Conservation (phyloP, 92 coral and sea anemone genomes). For the Phenganax marumi region DNA sequence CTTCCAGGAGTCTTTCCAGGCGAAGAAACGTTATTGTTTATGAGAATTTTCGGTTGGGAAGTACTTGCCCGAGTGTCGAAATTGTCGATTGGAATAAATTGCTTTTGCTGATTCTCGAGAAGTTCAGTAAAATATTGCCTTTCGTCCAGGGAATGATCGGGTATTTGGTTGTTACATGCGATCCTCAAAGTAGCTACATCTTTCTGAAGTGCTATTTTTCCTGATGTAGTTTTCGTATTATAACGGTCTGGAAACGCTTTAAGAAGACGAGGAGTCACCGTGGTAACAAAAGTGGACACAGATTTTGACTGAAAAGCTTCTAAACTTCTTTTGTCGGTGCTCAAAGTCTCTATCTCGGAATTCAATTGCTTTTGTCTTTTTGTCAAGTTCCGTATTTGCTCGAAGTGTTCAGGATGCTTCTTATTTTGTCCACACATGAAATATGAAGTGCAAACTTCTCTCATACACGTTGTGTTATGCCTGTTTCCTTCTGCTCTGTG, state of each 20-base stretch:
- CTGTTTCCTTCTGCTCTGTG: constrained; percentile 11
- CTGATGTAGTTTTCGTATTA: not conserved
- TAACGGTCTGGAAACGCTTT: constrained; percentile 46
- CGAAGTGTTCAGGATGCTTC: constrained; percentile 51
- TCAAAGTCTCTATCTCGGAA: constrained; percentile 37
- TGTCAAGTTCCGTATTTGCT: constrained; percentile 36
- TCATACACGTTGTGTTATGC: constrained; percentile 1
- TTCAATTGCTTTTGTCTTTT: constrained; percentile 38
- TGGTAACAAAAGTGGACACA: constrained; percentile 46
- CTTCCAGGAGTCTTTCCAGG: not conserved
- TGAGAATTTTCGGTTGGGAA: not conserved
- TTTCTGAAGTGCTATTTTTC: constrained; percentile 45
- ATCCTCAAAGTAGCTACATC: constrained; percentile 52
- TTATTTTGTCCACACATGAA: constrained; percentile 33
- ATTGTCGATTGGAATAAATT: not conserved
- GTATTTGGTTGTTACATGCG: constrained; percentile 51
- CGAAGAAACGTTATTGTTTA: constrained; percentile 1
- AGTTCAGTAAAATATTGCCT: not conserved
- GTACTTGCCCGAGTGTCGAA: not conserved
- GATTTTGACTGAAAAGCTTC: constrained; percentile 54
- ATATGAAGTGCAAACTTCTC: not conserved
- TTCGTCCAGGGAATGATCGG: not conserved
- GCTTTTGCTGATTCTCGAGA: not conserved
- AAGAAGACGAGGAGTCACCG: constrained; percentile 44
- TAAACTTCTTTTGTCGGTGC: constrained; percentile 39